Evolutionary conservation across 2,888 invertebrate species (phyloP), one percentile per base, ranked within the genome.

Genomic region (Erebia epiphron): DNA sequence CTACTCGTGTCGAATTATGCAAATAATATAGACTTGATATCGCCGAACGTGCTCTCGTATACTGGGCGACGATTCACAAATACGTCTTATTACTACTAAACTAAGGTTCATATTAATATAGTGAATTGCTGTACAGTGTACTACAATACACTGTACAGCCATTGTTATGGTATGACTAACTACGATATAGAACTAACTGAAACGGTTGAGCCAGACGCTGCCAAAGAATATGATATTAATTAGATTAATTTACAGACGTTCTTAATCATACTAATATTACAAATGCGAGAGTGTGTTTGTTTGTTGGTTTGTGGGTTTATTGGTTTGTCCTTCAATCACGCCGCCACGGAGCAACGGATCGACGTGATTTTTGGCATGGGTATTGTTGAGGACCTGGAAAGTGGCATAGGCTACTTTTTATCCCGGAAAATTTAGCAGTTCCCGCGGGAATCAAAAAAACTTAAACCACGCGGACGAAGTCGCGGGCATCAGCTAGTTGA

Each of bases 1-100:
- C 79, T 78, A 80, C 79, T 83, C 79, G 79, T 80, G 85, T 87
- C 82, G 79, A 83, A 86, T 86, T 86, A 86, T 87, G 86, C 78
- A 81, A 86, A 86, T 86, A 62, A 69, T 72, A 63, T 69, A 49
- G 74, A 67, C 68, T 71, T 75, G 78, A 79, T 78, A 79, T 72
- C 71, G 54, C 64, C 67, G 69, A 77, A 75, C 73, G 73, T 76
- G 72, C 71, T 72, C 62, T 50, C 57, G 71, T 60, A 74, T 63
- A 66, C 14, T 10, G 11, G 52, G 72, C 56, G 58, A 71, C 67
- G 58, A 21, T 9, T 54, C 18, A 43, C 57, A 54, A 21, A 18
- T 14, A 11, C 18, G 1, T 21, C 13, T 66, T 71, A 68, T 66
- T 49, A 1, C 8, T 13, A 54, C 18, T 18, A 0, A 0, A 2